Base-by-base conservation (phyloP, 35 echinoderm and acorn worm species). In the Anneissia japonica region DNA sequence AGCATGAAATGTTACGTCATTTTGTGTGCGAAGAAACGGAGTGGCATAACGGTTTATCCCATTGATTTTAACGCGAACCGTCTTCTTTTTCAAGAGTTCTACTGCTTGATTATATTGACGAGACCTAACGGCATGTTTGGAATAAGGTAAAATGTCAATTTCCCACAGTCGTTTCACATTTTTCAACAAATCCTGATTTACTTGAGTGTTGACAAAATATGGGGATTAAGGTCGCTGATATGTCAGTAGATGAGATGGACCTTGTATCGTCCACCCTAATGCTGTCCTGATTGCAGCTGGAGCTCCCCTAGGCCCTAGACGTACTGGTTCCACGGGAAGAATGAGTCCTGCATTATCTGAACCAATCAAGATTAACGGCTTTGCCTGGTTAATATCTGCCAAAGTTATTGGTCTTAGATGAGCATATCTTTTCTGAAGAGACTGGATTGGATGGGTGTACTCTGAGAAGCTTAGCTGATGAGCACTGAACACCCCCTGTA, bases 361-460 rank as follows among this genome's bases (percentile, higher is more conserved):
- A n/a, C 73, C 84, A 86, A 86, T 19, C 30, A 86, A 39, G 10
- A 86, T 37, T 32, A 76, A 35, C 77, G 84, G 84, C 23, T 0
- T 75, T 31, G 73, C 84, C 14, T 77, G 34, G 30, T 12, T 29
- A 5, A 86, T 30, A 0, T 37, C 31, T 14, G 84, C 72, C 16
- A 86, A 35, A 0, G 36, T 21, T 77, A 39, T 0, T n/a, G n/a
- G n/a, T n/a, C n/a, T n/a, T n/a, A n/a, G n/a, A n/a, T n/a, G n/a
- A n/a, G n/a, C 26, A 23, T 46, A 82, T 29, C 39, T 1, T 45
- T 82, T 32, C 81, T 82, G 81, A 12, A 82, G 35, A 21, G 81
- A 26, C 36, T 82, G 19, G 19, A 82, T 7, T 21, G 81, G 38
- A 45, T 82, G 46, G 23, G 29, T 39, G 32, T 45, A 82, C 35